Base-by-base conservation (phyloP, 2,888 invertebrate species). In the Dione vanillae region DNA sequence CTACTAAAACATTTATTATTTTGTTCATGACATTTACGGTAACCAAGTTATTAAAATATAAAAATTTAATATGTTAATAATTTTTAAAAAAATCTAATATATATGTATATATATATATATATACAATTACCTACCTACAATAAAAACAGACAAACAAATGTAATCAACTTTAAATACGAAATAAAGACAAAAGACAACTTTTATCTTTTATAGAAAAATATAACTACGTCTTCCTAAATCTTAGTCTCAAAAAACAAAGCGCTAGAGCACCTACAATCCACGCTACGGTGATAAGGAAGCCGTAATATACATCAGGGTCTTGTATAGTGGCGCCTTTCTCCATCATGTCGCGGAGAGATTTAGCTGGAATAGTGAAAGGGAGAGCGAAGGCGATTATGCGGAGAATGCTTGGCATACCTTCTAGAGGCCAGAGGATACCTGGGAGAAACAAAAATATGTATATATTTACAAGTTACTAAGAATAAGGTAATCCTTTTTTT, bases 341-440 rank as follows among this genome's bases (percentile, higher is more conserved):
- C 79, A 97, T 93, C 67, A 98, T 94, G 78, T 95, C 96, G 73
- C 98, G 91, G 66, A 98, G 92, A 0, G 97, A 95, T 73, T 95
- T 95, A 0, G 96, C 95, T 0, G 97, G 96, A 66, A 97, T 88
- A 0, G 98, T 98, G 83, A 97, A 96, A 0, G 98, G 98, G 6
- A 97, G 90, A 0, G 92, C 83, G 62, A 95, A 89, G 7, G 97
- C 95, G 51, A 97, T 69, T 77, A 95, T 94, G 65, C 94, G 92
- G 0, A 96, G 85, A 0, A 88, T 81, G 19, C 85, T 81, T 0
- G 96, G 95, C 96, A 96, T 95, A 9, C 95, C 95, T 85, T 96
- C 95, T 67, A 95, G 76, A 0, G 96, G 96, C 96, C 96, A 96
- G n/a, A 95, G 85, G 67, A 95, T 94, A 77, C 95, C 95, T 95